phyloP scores from a whole-genome alignment of 2,113 vertebrate genomes.

The Malurus elegans region DNA sequence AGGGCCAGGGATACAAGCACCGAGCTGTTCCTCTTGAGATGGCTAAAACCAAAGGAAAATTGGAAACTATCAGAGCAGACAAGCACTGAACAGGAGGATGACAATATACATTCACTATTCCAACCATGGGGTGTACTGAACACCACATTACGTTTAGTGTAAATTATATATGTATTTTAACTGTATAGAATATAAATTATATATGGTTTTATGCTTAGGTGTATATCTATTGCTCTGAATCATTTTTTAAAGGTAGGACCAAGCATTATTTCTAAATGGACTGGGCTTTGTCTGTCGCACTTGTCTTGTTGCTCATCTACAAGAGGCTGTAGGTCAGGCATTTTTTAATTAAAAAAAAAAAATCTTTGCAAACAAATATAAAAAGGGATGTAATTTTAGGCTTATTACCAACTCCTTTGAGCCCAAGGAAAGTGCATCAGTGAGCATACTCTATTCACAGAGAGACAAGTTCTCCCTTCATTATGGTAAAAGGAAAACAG shows the following conservation, averaged over 20 bases:
- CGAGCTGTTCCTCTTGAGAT: constrained; percentile 57
- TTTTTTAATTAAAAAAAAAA: neutral
- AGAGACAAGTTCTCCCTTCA: neutral
- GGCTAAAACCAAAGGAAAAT: constrained; percentile 70
- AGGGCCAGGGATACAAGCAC: constrained; percentile 70
- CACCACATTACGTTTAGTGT: neutral
- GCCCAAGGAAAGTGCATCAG: neutral
- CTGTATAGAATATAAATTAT: neutral
- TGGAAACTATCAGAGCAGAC: neutral
- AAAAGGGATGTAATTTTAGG: neutral
- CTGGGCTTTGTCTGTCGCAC: neutral
- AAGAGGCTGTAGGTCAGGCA: neutral
- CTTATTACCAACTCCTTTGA: neutral
- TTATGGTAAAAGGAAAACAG: neutral
- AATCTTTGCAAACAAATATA: neutral
- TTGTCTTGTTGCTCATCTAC: neutral
- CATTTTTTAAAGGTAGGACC: neutral
- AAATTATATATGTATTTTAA: neutral
- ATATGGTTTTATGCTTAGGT: neutral
- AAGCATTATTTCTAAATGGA: neutral
- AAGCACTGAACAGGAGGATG: neutral
- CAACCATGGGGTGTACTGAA: neutral
- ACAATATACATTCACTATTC: neutral
- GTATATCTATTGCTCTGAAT: neutral
- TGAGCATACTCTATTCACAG: neutral